phyloP scores from a whole-genome alignment of 1,140 invertebrate genomes.

The Atta texana region DNA sequence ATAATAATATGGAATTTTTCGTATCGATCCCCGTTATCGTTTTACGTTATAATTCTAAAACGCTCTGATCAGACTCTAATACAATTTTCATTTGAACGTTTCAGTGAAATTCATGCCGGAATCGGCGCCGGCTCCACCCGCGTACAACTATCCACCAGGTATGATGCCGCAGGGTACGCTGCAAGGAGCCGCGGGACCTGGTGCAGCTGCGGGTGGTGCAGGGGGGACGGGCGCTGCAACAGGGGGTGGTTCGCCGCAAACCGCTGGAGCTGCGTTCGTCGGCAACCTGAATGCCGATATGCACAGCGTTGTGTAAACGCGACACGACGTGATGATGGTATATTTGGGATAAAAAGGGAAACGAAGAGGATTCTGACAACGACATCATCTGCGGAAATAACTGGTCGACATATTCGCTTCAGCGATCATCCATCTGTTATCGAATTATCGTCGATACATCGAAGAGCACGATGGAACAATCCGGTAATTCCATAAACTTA shows the following conservation, averaged over 20 bases:
- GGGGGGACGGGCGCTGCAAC: neutral
- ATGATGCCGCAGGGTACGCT: conserved; percentile 64
- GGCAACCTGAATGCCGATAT: conserved; percentile 54
- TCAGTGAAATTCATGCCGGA: conserved; percentile 87
- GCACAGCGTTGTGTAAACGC: conserved; percentile 74
- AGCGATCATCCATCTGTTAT: neutral
- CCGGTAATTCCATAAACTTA: neutral
- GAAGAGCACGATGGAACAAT: neutral
- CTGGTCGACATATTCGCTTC: conserved; percentile 31
- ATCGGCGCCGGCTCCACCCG: conserved; percentile 80
- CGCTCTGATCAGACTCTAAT: conserved; percentile 25
- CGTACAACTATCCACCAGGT: conserved; percentile 78
- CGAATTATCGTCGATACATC: neutral
- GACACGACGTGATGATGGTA: neutral
- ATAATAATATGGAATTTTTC: neutral
- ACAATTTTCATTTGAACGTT: conserved; percentile 74
- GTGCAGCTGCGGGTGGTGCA: conserved; percentile 57
- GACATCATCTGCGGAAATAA: conserved; percentile 21
- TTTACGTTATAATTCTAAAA: neutral
- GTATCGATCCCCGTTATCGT: neutral
- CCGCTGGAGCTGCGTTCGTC: conserved; percentile 73
- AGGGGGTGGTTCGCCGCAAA: conserved; percentile 54
- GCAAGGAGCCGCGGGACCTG: conserved; percentile 72
- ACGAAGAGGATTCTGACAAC: conserved; percentile 11
- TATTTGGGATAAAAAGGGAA: neutral